Evolutionary conservation across 2,113 vertebrate genomes (phyloP), one percentile per base, ranked within the genome.

Genomic region (Ia io): DNA sequence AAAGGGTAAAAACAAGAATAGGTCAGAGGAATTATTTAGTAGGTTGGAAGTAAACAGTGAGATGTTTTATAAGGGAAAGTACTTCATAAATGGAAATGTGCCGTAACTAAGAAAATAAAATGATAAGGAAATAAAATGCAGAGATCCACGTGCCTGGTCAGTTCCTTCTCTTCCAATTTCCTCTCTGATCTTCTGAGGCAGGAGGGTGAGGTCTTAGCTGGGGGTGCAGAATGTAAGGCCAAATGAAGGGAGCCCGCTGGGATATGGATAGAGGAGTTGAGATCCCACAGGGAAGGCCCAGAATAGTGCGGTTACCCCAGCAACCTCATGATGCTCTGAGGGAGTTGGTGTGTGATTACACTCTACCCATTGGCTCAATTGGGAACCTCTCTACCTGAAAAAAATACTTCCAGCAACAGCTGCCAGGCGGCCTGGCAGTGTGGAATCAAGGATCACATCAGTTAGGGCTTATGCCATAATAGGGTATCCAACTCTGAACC

Each of bases 1-100:
- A 97, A 94, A 96, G 85, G 88, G 44, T 90, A 44, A 74, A 95
- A 95, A 93, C 90, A 95, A 88, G 93, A 93, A 90, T 90, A 91
- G 90, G 92, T 92, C 92, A 93, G 82, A 76, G 78, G 61, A 79
- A 92, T 95, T 94, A 88, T 88, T 96, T 88, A 79, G 92, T 70
- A 83, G 86, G 95, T 91, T 78, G 84, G 90, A 93, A 84, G 88
- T 95, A 86, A 97, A 95, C 86, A 94, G 51, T n/a, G 51, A 59
- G 79, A 94, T 86, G 59, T 79, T 96, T 84, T 82, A 82, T 82
- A 83, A 90, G 77, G 76, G 92, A 82, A 95, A 73, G 65, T 77
- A 73, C 70, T 90, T 84, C 70, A 49, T 95, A 90, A 96, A 93
- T 95, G 96, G 82, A 88, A 96, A 97, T 96, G 96, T 96, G 94